Evolutionary conservation across 2,888 invertebrate species (phyloP), one percentile per base, ranked within the genome.

Genomic region (Archaeoteleia sp.): DNA sequence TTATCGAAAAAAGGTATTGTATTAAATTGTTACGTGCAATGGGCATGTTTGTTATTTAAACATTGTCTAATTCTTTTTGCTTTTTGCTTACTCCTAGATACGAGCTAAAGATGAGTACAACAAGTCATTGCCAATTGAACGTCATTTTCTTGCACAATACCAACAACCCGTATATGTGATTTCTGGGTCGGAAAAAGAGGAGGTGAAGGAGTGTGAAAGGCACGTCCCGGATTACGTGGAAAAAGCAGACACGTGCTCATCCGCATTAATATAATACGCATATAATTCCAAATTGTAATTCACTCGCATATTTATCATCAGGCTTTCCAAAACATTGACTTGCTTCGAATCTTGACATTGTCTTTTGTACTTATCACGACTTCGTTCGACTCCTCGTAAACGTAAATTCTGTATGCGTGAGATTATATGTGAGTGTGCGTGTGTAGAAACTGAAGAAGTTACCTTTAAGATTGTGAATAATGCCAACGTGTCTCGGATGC

Each of bases 121-220:
- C 7, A 66, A 61, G 12, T 43, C 65, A 2, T 20, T 71, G 23
- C 65, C 67, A 1, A 58, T 73, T 27, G 83, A 84, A 20, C 81
- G 90, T 72, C 83, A 90, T 30, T 91, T 91, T 76, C 86, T 91
- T 0, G 89, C 91, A 0, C 87, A 88, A 27, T 89, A 89, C 5
- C 88, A 82, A 17, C 82, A 91, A 10, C 91, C 91, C 0, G 91
- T 91, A 40, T 91, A 91, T 80, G 91, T 91, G 10, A 89, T 91
- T 73, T 88, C 91, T 10, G 90, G 90, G 1, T 88, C 89, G 68
- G 91, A 91, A 74, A 91, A 90, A 74, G 88, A 88, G 9, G 89
- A 80, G 14, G 80, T 78, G 48, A 61, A 58, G 46, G 61, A 58
- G 43, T 58, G 57, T 46, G 66, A 61, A 13, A 55, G 51, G 48